Evolutionary conservation across 2,797 vertebrate species (phyloP), one percentile per base, ranked within the genome.

Genomic region (Echeneis naucrates): DNA sequence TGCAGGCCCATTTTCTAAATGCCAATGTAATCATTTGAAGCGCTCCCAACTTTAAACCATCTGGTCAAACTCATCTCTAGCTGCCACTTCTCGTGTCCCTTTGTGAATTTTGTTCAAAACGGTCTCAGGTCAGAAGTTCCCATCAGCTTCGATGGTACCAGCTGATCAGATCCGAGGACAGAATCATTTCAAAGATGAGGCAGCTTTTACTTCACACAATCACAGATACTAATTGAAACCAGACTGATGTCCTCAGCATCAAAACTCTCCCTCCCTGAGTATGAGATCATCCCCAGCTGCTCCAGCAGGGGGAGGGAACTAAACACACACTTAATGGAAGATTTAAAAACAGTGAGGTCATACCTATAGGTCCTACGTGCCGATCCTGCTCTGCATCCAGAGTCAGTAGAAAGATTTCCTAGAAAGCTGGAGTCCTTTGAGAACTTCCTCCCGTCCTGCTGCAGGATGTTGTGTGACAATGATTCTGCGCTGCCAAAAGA

Each of bases 271-370:
- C n/a, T n/a, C n/a, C n/a, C n/a, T n/a, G 68, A 77, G 69, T 8
- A 83, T 91, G 89, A 91, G 75, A 82, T 92, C 87, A 91, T 85
- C 72, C 54, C 59, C 83, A 82, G 78, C 86, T 85, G 84, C 62
- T 57, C 35, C 56, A 56, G 26, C 44, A 19, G 53, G 2, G 38
- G 60, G 68, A 24, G 53, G 77, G 16, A 44, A 12, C 45, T 16
- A 2, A 35, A 32, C 47, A 24, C 0, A 11, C 38, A 30, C 52
- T 45, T 65, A 67, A 65, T 9, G 47, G 12, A 66, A 27, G 59
- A 19, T 42, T 83, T 52, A 37, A 80, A 72, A 75, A 75, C 69
- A 51, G 42, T 84, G 88, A 90, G 50, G 80, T 89, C 83, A 87
- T 66, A 33, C 48, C 44, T 37, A 4, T 2, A 63, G 68, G 68